These are phyloP conservation scores for Nebria brevicollis DNA, from an alignment of 2,888 invertebrate genomes.

Conservation along the genomic window DNA sequence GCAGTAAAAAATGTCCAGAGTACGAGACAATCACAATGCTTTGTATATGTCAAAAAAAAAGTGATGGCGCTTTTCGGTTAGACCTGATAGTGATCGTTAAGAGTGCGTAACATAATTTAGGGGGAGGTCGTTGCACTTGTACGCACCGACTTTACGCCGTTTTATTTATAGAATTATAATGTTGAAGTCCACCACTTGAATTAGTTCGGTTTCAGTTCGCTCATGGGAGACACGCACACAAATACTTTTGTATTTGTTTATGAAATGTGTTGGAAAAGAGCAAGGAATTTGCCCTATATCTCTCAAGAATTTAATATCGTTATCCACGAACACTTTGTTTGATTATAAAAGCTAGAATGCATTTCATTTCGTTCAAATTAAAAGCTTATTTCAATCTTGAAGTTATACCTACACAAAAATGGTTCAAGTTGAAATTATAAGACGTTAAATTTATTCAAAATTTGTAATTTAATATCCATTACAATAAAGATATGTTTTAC, in stretches of 20 bases:
- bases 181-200: neutral
- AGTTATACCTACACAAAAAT: too few relatives aligned
- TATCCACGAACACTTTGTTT: neutral
- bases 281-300: neutral
- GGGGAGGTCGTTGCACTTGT: constrained; percentile 1
- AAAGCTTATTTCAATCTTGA: neutral
- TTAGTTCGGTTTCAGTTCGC: neutral
- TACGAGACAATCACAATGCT: neutral
- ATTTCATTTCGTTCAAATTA: neutral
- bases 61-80: neutral
- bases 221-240: neutral
- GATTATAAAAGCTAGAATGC: neutral
- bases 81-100: neutral
- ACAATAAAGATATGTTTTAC: too few relatives aligned
- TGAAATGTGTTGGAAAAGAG: neutral
- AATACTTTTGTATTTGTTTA: neutral
- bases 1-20: too few relatives aligned
- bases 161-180: neutral
- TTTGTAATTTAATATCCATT: too few relatives aligned
- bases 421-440: too few relatives aligned
- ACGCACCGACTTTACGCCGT: neutral
- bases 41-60: neutral
- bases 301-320: neutral
- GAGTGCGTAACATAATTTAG: neutral
- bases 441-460: too few relatives aligned